These are phyloP conservation scores for Diarsia mendica DNA, from an alignment of 2,888 invertebrate genomes.

Conservation along the genomic window DNA sequence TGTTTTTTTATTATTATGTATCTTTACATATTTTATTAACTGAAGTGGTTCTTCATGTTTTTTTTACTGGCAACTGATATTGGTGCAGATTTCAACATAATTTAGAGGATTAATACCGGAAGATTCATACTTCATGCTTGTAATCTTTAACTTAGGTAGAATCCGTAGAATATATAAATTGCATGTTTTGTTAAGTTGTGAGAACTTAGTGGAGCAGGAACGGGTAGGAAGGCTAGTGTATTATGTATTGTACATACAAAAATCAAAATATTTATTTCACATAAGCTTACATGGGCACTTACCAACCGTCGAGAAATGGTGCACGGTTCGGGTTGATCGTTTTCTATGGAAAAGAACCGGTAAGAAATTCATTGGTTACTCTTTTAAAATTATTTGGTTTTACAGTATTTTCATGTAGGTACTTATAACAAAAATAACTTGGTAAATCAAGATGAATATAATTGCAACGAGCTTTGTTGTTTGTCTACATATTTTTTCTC, in stretches of 20 bases:
- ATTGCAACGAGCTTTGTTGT: constrained; percentile 11
- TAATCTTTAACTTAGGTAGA: not conserved
- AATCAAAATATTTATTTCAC: no score
- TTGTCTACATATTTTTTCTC: constrained; percentile 32
- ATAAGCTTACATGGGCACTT: no score
- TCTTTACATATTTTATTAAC: not conserved
- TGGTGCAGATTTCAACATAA: not conserved
- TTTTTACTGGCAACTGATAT: not conserved
- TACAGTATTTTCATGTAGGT: not conserved
- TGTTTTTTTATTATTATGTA: not conserved
- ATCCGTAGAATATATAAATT: no score
- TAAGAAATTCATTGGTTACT: no score
- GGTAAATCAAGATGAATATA: not conserved
- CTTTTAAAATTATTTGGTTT: no score
- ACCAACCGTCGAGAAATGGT: no score
- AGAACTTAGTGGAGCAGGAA: not conserved
- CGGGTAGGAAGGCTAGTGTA: no score
- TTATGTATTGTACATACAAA: no score
- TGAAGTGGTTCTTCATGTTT: not conserved
- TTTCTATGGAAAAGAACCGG: no score
- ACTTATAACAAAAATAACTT: not conserved
- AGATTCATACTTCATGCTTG: not conserved
- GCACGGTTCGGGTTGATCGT: no score
- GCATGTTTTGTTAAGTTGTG: not conserved
- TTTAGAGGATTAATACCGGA: not conserved